Base-by-base conservation (phyloP, 2,797 vertebrate genomes). In the Odontamblyopus lacepedii region DNA sequence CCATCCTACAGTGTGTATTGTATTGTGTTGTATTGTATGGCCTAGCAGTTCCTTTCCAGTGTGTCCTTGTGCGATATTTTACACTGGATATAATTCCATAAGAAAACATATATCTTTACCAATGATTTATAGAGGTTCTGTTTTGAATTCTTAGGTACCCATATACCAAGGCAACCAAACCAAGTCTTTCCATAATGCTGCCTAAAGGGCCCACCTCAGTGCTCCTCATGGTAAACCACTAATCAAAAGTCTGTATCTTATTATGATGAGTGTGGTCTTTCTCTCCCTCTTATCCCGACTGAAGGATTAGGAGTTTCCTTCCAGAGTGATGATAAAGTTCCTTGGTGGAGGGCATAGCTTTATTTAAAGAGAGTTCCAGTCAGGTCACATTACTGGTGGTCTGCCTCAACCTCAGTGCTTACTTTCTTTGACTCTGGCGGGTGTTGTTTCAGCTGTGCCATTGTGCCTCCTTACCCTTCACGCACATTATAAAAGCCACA, bases 361-460 rank as follows among this genome's bases (percentile, higher is more conserved):
- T 29, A 29, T 66, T 50, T 66, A 50, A 66, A 66, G 26, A n/a
- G 1, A 53, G 65, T 53, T 53, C 27, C 29, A 67, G 50, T 35
- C 29, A 59, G 67, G 41, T 63, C 27, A 16, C 44, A 48, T 69
- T 16, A 13, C 19, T 19, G 32, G 48, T 29, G 15, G n/a, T 75
- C 16, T 48, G 26, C 35, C 19, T 6, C 16, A 27, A 65, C 26
- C 13, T 55, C 32, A 38, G 18, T 59, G 66, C 66, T 60, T 38
- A 1, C 50, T 73, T 63, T 26, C 18, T 65, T 65, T 70, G 26
- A 41, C 3, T 2, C 0, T 15, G 19, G n/a, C 30, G 30, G 19
- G 26, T 71, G 26, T 67, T 67, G 64, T 72, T 73, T 65, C 69
- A 78, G 72, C 63, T 62, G 48, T 66, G 61, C 27, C 62, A 59